A percentile compares a stretch with the other conserved stretches of the same genome.
Evolutionary conservation across 23 tunicate genomes (phyloP).

Genomic region (Halocynthia roretzi): DNA sequence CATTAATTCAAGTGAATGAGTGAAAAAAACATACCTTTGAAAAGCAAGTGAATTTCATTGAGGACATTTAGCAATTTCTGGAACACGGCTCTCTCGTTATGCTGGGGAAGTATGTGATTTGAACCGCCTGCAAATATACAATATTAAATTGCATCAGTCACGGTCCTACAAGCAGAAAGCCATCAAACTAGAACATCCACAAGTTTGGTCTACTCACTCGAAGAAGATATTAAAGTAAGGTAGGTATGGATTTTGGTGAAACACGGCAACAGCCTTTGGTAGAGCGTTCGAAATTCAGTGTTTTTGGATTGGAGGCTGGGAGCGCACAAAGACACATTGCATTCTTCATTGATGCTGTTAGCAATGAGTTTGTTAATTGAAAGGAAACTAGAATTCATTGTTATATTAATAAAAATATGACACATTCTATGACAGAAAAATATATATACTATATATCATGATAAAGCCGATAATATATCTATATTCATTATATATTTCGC

Average conservation of each 20-base stretch:
- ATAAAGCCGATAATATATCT: not conserved
- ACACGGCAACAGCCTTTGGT: slow-evolving; percentile 36
- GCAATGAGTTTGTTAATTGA: too few species aligned
- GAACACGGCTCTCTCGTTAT: slow-evolving; percentile 24
- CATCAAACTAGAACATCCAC: not conserved
- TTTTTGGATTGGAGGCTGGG: slow-evolving; percentile 57
- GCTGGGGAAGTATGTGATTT: not conserved
- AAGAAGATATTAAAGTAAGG: slow-evolving; percentile 13
- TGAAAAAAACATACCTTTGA: slow-evolving; percentile 59
- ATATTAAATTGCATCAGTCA: too few species aligned
- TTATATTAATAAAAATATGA: not conserved
- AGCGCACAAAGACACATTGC: slow-evolving; percentile 48
- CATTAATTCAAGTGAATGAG: too few species aligned
- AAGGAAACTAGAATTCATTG: too few species aligned
- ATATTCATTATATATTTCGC: not conserved
- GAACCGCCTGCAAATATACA: slow-evolving; percentile 3
- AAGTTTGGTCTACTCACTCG: slow-evolving; percentile 7
- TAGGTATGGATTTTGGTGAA: slow-evolving; percentile 40
- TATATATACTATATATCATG: not conserved
- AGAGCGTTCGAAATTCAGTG: slow-evolving; percentile 24
- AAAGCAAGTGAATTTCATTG: slow-evolving; percentile 53
- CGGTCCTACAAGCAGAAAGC: too few species aligned
- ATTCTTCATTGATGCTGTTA: slow-evolving; percentile 47
- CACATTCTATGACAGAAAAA: not conserved
- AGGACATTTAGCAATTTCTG: slow-evolving; percentile 30